Evolutionary conservation across 2,888 invertebrate species (phyloP).

Genomic region (Chesias legatella): DNA sequence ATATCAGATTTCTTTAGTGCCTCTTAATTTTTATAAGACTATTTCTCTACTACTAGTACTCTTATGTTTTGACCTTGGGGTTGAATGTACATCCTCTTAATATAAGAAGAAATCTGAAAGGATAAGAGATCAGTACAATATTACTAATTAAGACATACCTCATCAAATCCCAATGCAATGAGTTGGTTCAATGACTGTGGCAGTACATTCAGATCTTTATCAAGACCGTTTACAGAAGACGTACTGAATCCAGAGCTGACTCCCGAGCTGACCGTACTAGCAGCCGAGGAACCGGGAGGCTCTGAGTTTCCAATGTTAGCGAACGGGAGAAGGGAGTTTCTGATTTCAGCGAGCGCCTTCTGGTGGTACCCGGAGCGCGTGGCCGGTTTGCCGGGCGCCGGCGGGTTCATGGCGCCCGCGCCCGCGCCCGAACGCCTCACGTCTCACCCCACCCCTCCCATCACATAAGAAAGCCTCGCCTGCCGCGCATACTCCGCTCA

Average conservation of each 20-base stretch:
- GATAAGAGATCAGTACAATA: not conserved
- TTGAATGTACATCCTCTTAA: too few relatives aligned
- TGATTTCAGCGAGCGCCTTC: conserved; percentile 92
- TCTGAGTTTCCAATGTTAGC: conserved; percentile 83
- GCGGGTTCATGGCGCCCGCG: conserved; percentile 83
- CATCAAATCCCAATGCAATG: conserved; percentile 86
- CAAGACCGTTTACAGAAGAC: conserved; percentile 77
- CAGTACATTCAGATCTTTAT: conserved; percentile 83
- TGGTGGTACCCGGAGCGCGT: conserved; percentile 91
- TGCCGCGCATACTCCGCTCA: conserved; percentile 48
- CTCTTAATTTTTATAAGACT: too few relatives aligned
- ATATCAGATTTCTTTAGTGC: too few relatives aligned
- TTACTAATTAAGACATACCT: conserved; percentile 72
- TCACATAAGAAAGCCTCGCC: conserved; percentile 63
- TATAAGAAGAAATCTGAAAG: too few relatives aligned
- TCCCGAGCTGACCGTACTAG: conserved; percentile 84
- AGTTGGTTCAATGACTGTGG: conserved; percentile 84
- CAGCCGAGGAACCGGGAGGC: conserved; percentile 86
- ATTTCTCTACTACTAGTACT: too few relatives aligned
- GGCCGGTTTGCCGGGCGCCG: conserved; percentile 82
- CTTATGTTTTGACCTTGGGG: too few relatives aligned
- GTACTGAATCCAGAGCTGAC: conserved; percentile 83
- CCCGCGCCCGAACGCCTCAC: conserved; percentile 78
- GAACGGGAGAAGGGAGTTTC: conserved; percentile 90
- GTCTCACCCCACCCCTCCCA: conserved; percentile 78